Conservation (phyloP, 2,888 invertebrate genomes). For the Nasonia oneida region DNA sequence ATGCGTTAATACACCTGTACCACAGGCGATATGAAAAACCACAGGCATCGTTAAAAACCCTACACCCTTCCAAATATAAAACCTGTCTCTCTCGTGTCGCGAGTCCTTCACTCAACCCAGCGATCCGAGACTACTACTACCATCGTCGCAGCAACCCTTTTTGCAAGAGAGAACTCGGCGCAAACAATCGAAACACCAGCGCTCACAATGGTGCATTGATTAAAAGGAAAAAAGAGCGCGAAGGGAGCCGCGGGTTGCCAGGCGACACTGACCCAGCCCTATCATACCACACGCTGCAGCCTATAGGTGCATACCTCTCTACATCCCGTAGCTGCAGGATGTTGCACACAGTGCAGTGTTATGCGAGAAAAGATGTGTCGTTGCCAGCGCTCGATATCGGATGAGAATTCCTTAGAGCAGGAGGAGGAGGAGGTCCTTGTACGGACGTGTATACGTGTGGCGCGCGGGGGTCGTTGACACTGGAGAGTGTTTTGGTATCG, state of each 20-base stretch:
- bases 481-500: slow-evolving; percentile 18
- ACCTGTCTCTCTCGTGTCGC: neutral
- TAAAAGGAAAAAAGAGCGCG: slow-evolving; percentile 60
- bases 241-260: slow-evolving; percentile 14
- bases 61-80: neutral
- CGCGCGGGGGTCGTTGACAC: slow-evolving; percentile 26
- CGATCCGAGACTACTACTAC: neutral
- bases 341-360: neutral
- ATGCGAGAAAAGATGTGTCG: slow-evolving; percentile 29
- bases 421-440: neutral
- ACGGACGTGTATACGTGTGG: neutral
- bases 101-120: neutral
- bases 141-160: slow-evolving; percentile 20
- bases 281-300: neutral
- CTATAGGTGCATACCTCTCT: neutral
- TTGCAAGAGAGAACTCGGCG: neutral
- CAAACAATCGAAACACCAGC: slow-evolving; percentile 19
- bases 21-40: neutral
- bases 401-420: slow-evolving; percentile 41
- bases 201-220: slow-evolving; percentile 67
- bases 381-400: slow-evolving; percentile 44
- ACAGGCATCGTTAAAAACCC: neutral
- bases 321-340: slow-evolving; percentile 14
- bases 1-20: neutral
- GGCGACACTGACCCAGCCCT: slow-evolving; percentile 21